These are phyloP conservation scores for Trogon surrucura DNA, from an alignment of 2,113 vertebrate genomes.

Conservation along the genomic window DNA sequence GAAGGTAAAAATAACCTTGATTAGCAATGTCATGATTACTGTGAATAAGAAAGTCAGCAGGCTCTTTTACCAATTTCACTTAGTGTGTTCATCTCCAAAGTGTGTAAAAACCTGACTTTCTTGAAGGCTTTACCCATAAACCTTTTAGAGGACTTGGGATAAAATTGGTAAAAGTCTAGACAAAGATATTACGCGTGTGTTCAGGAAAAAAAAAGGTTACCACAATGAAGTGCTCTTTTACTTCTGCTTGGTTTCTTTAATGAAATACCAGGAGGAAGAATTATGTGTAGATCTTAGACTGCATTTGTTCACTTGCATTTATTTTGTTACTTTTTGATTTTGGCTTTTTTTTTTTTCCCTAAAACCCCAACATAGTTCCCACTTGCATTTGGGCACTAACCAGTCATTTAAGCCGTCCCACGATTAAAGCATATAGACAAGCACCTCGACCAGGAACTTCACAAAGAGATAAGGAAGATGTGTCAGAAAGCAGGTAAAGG, in stretches of 20 bases:
- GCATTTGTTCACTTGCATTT: neutral
- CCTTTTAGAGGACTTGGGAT: neutral
- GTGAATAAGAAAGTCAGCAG: neutral
- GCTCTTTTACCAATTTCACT: neutral
- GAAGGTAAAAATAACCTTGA: slow-evolving; percentile 70
- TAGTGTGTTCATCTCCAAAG: neutral
- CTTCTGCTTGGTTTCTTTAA: neutral
- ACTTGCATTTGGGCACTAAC: slow-evolving; percentile 54
- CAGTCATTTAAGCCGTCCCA: slow-evolving; percentile 73
- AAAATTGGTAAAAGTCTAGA: neutral
- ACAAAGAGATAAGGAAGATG: slow-evolving; percentile 38
- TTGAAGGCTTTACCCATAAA: neutral
- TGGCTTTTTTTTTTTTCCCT: neutral
- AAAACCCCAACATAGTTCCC: slow-evolving; percentile 50
- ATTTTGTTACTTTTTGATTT: neutral
- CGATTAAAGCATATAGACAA: neutral
- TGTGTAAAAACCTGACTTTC: neutral
- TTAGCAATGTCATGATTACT: neutral
- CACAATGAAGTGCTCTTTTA: neutral
- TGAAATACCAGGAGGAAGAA: neutral
- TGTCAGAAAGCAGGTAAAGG: slow-evolving; percentile 67
- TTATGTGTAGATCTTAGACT: neutral
- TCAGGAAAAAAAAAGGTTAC: neutral
- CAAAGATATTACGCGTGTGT: neutral
- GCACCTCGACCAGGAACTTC: slow-evolving; percentile 42